These are phyloP conservation scores for Microctenopoma steveboyesi DNA, from an alignment of 2,797 vertebrate genomes.

Conservation along the genomic window DNA sequence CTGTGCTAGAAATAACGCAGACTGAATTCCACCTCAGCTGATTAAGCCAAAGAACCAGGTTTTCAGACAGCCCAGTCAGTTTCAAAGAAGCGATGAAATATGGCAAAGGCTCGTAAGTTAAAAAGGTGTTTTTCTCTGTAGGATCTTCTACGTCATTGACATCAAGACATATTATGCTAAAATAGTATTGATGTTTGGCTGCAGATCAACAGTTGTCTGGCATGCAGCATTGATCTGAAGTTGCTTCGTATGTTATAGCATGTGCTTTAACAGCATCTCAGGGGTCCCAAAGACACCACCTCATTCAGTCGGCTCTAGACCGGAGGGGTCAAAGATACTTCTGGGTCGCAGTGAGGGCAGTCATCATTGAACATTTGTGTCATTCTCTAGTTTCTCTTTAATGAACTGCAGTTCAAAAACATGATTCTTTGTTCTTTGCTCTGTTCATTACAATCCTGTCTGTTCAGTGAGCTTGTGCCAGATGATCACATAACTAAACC, in stretches of 20 bases:
- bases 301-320: background rate
- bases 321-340: background rate
- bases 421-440: constrained; percentile 11
- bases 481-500: background rate
- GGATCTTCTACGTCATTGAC: too few species aligned
- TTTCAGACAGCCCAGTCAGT: background rate
- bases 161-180: too few species aligned
- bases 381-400: background rate
- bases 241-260: too few species aligned
- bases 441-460: too few species aligned
- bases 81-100: too few species aligned
- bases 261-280: background rate
- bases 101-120: too few species aligned
- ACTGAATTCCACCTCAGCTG: background rate
- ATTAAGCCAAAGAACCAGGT: constrained; percentile 20
- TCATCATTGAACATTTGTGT: background rate
- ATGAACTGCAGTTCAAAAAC: background rate
- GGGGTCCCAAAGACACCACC: background rate
- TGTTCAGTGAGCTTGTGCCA: background rate
- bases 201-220: too few species aligned
- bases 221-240: too few species aligned
- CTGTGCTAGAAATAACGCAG: background rate
- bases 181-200: too few species aligned
- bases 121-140: too few species aligned
- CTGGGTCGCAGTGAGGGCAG: background rate